Evolutionary conservation across 2,113 vertebrate species (phyloP).

Genomic region (Cyprinodon tularosa): DNA sequence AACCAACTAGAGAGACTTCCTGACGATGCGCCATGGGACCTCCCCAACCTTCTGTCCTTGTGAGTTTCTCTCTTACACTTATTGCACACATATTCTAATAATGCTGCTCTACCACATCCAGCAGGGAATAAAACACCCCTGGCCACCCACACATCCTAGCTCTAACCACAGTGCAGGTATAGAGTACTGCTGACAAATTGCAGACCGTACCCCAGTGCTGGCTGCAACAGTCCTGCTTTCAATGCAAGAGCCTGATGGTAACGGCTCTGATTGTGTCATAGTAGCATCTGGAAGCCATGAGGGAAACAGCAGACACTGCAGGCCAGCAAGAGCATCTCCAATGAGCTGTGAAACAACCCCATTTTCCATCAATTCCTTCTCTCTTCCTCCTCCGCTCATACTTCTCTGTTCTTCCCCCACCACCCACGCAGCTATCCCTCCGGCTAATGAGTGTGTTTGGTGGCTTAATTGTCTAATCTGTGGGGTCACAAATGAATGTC

Average conservation of each 20-base stretch:
- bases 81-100: slow-evolving; percentile 28
- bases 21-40: slow-evolving; percentile 88
- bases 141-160: slow-evolving; percentile 48
- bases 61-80: slow-evolving; percentile 76
- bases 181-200: slow-evolving; percentile 60
- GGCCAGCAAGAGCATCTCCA: slow-evolving; percentile 78
- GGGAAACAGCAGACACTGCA: slow-evolving; percentile 75
- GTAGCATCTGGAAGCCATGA: slow-evolving; percentile 83
- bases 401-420: slow-evolving; percentile 59
- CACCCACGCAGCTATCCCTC: slow-evolving; percentile 70
- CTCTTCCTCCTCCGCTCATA: slow-evolving; percentile 59
- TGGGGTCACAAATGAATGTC: slow-evolving; percentile 52
- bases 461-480: slow-evolving; percentile 75
- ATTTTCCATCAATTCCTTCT: slow-evolving; percentile 78
- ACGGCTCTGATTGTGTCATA: slow-evolving; percentile 53
- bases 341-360: slow-evolving; percentile 83
- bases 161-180: slow-evolving; percentile 58
- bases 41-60: slow-evolving; percentile 94
- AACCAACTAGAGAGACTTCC: slow-evolving; percentile 90
- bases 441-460: slow-evolving; percentile 73
- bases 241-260: slow-evolving; percentile 25
- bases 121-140: slow-evolving; percentile 36
- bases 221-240: slow-evolving; percentile 30
- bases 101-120: slow-evolving; percentile 37
- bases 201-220: slow-evolving; percentile 32